Evolutionary conservation across 2,888 invertebrate species (phyloP).

Genomic region (Ptychoptera contaminata): DNA sequence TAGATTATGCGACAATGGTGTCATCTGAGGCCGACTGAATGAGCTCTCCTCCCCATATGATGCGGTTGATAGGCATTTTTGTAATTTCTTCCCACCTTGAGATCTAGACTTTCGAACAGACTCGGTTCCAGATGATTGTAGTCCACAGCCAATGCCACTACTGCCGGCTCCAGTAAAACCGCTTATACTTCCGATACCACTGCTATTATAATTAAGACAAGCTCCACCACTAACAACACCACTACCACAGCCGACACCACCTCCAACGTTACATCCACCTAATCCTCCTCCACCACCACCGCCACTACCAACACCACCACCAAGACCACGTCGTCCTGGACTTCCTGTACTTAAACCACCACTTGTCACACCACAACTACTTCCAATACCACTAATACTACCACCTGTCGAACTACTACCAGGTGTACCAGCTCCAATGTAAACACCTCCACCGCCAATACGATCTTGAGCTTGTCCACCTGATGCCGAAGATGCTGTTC

Average conservation of each 20-base stretch:
- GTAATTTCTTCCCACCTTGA: conserved; percentile 89
- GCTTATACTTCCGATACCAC: conserved; percentile 11
- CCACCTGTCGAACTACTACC: conserved; percentile 12
- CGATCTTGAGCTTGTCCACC: conserved; percentile 10
- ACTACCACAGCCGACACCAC: conserved; percentile 14
- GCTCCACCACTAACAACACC: conserved; percentile 5
- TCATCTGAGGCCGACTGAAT: conserved; percentile 23
- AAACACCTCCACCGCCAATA: conserved; percentile 5
- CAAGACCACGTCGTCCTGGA: conserved; percentile 10
- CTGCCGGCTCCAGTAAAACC: conserved; percentile 19
- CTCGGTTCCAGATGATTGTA: conserved; percentile 25
- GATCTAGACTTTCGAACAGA: conserved; percentile 74
- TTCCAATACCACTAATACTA: conserved; percentile 11
- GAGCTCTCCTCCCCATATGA: conserved; percentile 55
- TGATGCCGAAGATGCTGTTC: conserved; percentile 9
- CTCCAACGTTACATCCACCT: conserved; percentile 5
- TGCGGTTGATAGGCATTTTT: conserved; percentile 82
- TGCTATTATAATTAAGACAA: conserved; percentile 10
- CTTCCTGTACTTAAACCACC: conserved; percentile 11
- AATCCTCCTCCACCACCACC: conserved; percentile 11
- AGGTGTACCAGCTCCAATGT: conserved; percentile 11
- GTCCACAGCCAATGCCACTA: conserved; percentile 13
- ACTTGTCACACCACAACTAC: conserved; percentile 7
- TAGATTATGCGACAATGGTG: conserved; percentile 38
- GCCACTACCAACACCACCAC: conserved; percentile 10